These are phyloP conservation scores for Emydoidea blandingii DNA, from an alignment of 2,797 vertebrate genomes.

Conservation along the genomic window DNA sequence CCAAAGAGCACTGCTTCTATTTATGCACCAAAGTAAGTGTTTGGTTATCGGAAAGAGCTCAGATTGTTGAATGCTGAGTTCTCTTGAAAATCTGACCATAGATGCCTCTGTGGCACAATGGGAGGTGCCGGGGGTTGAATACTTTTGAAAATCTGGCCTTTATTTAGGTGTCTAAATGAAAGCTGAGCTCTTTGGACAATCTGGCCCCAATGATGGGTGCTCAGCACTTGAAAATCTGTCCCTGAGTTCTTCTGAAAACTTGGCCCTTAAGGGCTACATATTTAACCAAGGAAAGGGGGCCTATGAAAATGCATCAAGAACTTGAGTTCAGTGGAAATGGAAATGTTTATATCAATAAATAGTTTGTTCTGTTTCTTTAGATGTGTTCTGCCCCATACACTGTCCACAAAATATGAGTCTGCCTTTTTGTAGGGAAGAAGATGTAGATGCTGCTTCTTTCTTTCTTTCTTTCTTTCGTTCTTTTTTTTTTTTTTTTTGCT, in stretches of 20 bases:
- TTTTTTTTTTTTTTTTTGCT: not conserved
- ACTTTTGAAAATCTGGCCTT: too few relatives aligned
- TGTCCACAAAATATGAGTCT: not conserved
- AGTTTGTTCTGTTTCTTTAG: too few relatives aligned
- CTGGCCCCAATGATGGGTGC: not conserved
- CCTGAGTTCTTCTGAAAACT: too few relatives aligned
- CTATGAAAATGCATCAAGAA: not conserved
- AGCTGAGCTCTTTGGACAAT: too few relatives aligned
- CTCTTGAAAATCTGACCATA: not conserved
- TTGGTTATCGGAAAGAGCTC: not conserved
- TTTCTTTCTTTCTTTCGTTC: not conserved
- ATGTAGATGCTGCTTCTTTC: not conserved
- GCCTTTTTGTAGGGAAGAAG: not conserved
- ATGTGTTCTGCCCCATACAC: not conserved
- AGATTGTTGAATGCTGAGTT: not conserved
- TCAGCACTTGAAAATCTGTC: not conserved
- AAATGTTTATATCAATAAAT: not conserved
- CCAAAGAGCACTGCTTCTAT: not conserved
- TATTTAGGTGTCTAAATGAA: too few relatives aligned
- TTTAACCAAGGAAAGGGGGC: not conserved
- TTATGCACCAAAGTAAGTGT: not conserved
- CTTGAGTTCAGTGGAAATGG: not conserved
- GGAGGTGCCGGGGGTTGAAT: too few relatives aligned
- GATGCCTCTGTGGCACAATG: not conserved
- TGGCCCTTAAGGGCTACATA: not conserved